Percentiles rank a stretch among this genome's conserved stretches.
phyloP scores from a whole-genome alignment of 2,888 invertebrate species.

The Leptinotarsa rubiginosa region DNA sequence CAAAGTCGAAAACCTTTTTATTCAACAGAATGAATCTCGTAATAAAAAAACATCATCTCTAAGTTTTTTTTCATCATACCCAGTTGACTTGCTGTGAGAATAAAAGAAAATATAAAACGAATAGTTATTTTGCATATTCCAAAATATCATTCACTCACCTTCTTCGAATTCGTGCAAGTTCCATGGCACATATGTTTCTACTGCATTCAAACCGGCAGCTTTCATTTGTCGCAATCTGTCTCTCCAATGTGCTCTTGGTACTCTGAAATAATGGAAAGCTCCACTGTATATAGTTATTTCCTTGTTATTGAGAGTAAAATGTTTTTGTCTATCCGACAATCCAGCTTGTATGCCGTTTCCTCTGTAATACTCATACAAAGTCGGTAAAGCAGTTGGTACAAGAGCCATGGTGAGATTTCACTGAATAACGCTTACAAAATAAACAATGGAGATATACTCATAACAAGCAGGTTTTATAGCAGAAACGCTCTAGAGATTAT shows the following conservation, averaged over 20 bases:
- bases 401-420: slow-evolving; percentile 9
- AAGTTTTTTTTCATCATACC: too few species aligned
- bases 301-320: slow-evolving; percentile 65
- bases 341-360: slow-evolving; percentile 59
- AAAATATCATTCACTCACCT: slow-evolving; percentile 31
- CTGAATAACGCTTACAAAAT: background rate
- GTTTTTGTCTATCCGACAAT: slow-evolving; percentile 55
- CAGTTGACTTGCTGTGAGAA: too few species aligned
- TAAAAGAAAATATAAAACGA: background rate
- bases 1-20: too few species aligned
- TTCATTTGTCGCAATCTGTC: slow-evolving; percentile 81
- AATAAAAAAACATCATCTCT: too few species aligned
- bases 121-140: background rate
- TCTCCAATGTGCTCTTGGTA: slow-evolving; percentile 83
- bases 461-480: too few species aligned
- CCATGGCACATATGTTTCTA: slow-evolving; percentile 90
- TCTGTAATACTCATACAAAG: slow-evolving; percentile 65
- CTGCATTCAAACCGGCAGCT: slow-evolving; percentile 87
- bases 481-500: too few species aligned
- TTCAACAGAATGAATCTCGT: too few species aligned
- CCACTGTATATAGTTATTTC: slow-evolving; percentile 67
- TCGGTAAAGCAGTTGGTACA: slow-evolving; percentile 33
- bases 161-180: slow-evolving; percentile 83
- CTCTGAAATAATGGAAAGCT: slow-evolving; percentile 86
- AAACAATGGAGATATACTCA: too few species aligned